Conservation (phyloP, 1,140 invertebrate species). For the Myzus persicae region DNA sequence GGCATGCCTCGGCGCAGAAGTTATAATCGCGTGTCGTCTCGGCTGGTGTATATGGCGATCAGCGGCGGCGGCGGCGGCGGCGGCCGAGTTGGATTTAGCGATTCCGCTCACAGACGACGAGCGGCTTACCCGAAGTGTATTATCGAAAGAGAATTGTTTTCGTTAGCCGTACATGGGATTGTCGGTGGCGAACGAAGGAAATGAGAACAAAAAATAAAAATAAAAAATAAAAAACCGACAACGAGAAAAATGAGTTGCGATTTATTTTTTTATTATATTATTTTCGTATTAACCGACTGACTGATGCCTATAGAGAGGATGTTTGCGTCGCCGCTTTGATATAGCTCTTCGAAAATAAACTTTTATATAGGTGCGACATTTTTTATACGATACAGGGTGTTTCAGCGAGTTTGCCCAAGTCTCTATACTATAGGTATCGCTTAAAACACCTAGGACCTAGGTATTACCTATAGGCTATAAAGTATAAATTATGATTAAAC, state of each 20-base stretch:
- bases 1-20: constrained; percentile 8
- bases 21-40: constrained; percentile 26
- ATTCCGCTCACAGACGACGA: constrained; percentile 36
- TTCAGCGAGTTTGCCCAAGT: not conserved
- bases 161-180: constrained; percentile 39
- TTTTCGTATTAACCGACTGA: not conserved
- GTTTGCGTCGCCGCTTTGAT: not conserved
- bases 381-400: not conserved
- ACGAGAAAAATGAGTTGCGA: not conserved
- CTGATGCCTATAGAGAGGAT: not conserved
- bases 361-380: no score
- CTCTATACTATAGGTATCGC: not conserved
- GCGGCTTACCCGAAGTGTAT: not conserved
- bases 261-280: not conserved
- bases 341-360: not conserved
- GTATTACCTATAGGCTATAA: not conserved
- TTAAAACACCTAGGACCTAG: not conserved
- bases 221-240: not conserved
- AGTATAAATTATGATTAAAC: not conserved
- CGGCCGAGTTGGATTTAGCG: not conserved
- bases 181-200: not conserved
- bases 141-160: constrained; percentile 50
- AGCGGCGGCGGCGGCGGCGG: not conserved
- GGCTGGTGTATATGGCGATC: constrained; percentile 12
- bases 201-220: not conserved